Percentiles rank a stretch among this genome's conserved stretches.
These are phyloP conservation scores for Corythucha ciliata DNA, from an alignment of 2,888 invertebrate genomes.

Conservation along the genomic window DNA sequence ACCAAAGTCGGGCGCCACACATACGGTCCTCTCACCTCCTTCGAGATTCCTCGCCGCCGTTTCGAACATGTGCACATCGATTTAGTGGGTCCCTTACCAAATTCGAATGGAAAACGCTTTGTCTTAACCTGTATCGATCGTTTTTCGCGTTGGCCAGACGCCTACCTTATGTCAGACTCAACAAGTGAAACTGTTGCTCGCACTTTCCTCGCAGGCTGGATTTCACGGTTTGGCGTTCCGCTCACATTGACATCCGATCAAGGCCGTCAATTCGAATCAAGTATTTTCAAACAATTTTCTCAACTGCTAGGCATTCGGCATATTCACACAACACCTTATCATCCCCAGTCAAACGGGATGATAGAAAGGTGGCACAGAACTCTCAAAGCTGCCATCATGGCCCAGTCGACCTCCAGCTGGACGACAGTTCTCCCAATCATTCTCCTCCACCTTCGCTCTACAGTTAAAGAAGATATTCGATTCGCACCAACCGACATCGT, in stretches of 20 bases:
- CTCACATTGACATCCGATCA: constrained; percentile 39
- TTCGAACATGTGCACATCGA: constrained; percentile 40
- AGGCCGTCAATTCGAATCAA: constrained; percentile 40
- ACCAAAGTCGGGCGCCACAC: constrained; percentile 39
- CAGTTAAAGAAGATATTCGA: constrained; percentile 17
- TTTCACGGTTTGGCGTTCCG: constrained; percentile 42
- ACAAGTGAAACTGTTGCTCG: constrained; percentile 40
- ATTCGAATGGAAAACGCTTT: constrained; percentile 33
- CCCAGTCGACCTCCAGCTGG: constrained; percentile 7
- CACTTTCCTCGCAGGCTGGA: constrained; percentile 40
- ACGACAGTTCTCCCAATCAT: constrained; percentile 10
- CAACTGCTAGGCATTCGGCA: constrained; percentile 10
- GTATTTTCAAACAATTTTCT: constrained; percentile 33
- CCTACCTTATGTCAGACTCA: constrained; percentile 39
- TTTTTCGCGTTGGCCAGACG: constrained; percentile 42
- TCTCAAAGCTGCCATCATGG: constrained; percentile 20
- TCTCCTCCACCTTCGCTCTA: constrained; percentile 19
- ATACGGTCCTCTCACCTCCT: constrained; percentile 33
- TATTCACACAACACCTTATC: constrained; percentile 14
- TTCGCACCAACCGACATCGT: constrained; percentile 11
- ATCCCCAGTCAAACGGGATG: constrained; percentile 22
- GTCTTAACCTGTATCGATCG: constrained; percentile 39
- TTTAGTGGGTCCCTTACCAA: constrained; percentile 33
- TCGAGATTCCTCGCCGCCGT: constrained; percentile 34
- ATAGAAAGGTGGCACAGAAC: constrained; percentile 22